Percentiles rank a stretch among this genome's conserved stretches.
Evolutionary conservation across 2,888 invertebrate species (phyloP).

Genomic region (Oscheius sp.): DNA sequence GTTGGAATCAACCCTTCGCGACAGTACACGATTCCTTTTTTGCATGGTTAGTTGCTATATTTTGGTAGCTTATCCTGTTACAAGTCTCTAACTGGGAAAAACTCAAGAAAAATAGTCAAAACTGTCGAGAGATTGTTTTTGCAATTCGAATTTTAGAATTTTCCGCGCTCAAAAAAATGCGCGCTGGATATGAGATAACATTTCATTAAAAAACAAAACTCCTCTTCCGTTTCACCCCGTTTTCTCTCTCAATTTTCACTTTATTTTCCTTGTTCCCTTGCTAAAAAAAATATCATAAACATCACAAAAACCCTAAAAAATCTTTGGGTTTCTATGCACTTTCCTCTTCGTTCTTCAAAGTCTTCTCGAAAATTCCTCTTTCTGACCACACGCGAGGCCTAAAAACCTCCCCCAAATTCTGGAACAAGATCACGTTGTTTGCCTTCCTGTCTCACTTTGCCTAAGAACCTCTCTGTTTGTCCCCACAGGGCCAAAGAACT

Average conservation of each 20-base stretch:
- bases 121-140: background rate
- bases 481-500: background rate
- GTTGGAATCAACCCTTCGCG: constrained; percentile 21
- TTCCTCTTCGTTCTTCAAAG: no score
- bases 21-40: background rate
- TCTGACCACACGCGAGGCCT: no score
- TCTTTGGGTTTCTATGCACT: no score
- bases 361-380: no score
- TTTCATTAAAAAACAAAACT: background rate
- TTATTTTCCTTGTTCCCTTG: background rate
- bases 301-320: no score
- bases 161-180: background rate
- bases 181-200: background rate
- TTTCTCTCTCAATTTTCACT: background rate
- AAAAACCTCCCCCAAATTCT: no score
- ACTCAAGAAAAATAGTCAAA: background rate
- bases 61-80: no score
- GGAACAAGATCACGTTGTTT: no score
- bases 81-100: no score
- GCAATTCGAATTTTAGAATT: no score
- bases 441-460: no score
- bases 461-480: background rate
- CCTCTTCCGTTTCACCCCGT: background rate
- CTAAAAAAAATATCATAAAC: no score
- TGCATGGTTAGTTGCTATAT: background rate